Evolutionary conservation across 1,140 invertebrate genomes (phyloP), one percentile per base, ranked within the genome.

Genomic region (Dinothrombium tinctorium): DNA sequence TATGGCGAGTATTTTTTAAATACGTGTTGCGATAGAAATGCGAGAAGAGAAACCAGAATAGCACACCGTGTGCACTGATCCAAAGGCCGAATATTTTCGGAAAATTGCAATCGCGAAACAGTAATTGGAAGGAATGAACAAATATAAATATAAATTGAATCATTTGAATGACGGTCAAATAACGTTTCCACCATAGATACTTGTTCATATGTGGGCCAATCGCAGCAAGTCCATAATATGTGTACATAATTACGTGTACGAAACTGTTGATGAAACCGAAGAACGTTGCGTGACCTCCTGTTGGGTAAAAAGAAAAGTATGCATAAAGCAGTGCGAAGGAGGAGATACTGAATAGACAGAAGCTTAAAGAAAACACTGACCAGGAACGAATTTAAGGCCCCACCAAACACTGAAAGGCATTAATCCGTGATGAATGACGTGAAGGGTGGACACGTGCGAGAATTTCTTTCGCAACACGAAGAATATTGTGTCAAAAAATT

Each of bases 361-460:
- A n/a, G n/a, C n/a, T n/a, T n/a, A n/a, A n/a, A n/a, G n/a, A n/a
- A 33, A 14, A 3, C 2, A n/a, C 17, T 36, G 20, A 17, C 40
- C 40, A 23, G 40, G 31, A n/a, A 26, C 28, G 24, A 33, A 41
- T 33, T 41, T 41, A 20, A 41, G 15, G 6, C 40, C 40, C 28
- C 28, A 81, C 84, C 86, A 94, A 2, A 87, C 80, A 7, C 74
- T 79, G 59, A 87, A 75, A 8, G 86, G 84, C 84, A 94, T 90
- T 51, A 82, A 73, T 37, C 82, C 82, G 56, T 94, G 84, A 57
- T 92, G 86, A 51, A 90, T 86, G 40, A 92, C 83, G 60, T 92
- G 86, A 15, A 92, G 67, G 20, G 76, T 82, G 9, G 81, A 82
- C 41, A 89, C 77, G 54, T 92, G 84, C 56, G 79, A 72, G 56